Percentiles rank a stretch among this genome's conserved stretches.
Conservation (phyloP, 2,113 vertebrate genomes). For the Pedetes capensis region DNA sequence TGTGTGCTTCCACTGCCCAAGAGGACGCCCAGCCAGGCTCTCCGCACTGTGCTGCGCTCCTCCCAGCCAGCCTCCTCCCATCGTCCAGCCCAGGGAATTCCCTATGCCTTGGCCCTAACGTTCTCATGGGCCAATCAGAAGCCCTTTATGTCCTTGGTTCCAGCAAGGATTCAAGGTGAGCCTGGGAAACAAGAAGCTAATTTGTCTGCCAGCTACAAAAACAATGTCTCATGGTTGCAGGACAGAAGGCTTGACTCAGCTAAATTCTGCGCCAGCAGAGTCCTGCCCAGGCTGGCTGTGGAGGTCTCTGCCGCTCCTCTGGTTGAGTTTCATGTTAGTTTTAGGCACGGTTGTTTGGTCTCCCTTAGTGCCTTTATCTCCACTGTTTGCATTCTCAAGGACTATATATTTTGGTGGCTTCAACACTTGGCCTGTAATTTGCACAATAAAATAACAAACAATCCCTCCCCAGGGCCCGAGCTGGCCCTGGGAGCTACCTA, state of each 20-base stretch:
- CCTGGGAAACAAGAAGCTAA: conserved; percentile 4
- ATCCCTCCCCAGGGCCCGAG: background rate
- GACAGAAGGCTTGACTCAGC: conserved; percentile 61
- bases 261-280: no score
- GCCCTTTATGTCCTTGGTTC: background rate
- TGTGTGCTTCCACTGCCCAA: no score
- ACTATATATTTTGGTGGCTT: conserved; percentile 42
- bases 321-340: conserved; percentile 19
- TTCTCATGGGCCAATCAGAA: background rate
- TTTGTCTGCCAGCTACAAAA: conserved; percentile 59
- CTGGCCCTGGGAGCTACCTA: background rate
- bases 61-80: background rate
- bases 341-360: background rate
- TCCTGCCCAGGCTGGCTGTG: conserved; percentile 2
- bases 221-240: conserved; percentile 61
- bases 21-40: accelerated
- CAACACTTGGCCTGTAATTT: background rate
- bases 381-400: conserved; percentile 50
- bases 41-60: background rate
- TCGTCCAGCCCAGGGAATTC: accelerated
- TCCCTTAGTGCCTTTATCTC: no score
- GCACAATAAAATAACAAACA: background rate
- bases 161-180: background rate
- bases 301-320: background rate
- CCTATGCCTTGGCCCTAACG: background rate